Percentiles rank a stretch among this genome's conserved stretches.
These are phyloP conservation scores for Allobates femoralis DNA, from an alignment of 2,797 vertebrate genomes.

Conservation along the genomic window DNA sequence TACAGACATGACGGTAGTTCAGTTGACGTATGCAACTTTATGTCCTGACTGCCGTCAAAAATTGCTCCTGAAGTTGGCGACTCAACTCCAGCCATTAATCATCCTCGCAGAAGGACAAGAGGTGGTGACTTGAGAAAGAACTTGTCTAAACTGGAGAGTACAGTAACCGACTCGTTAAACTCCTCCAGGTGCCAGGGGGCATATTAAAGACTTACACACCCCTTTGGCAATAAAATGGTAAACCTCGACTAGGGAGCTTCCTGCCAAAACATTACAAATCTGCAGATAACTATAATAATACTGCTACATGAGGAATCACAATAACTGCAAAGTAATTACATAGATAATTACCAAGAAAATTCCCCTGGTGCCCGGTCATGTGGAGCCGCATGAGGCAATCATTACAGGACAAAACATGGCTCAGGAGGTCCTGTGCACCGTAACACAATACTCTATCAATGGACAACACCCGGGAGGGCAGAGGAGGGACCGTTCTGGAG, in stretches of 20 bases:
- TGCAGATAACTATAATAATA: conserved; percentile 15
- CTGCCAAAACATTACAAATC: conserved; percentile 52
- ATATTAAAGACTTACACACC: conserved; percentile 21
- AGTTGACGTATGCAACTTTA: neutral
- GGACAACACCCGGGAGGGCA: neutral
- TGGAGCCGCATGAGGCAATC: conserved; percentile 26
- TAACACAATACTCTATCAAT: conserved; percentile 9
- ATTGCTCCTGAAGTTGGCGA: neutral
- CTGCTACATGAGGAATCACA: conserved; percentile 17
- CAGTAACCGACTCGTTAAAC: conserved; percentile 8
- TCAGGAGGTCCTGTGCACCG: conserved; percentile 11
- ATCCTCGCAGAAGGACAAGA: neutral
- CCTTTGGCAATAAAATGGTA: conserved; percentile 38
- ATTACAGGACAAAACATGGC: conserved; percentile 4
- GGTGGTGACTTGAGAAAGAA: neutral
- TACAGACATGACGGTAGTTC: neutral
- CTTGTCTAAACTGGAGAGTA: conserved; percentile 23
- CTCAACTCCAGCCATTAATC: conserved; percentile 16
- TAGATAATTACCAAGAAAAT: conserved; percentile 54
- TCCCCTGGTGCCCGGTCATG: conserved; percentile 46
- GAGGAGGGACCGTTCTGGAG: neutral
- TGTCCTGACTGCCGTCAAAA: conserved; percentile 8
- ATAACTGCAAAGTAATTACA: conserved; percentile 49
- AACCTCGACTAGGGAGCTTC: neutral
- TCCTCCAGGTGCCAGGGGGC: conserved; percentile 25